Percentiles rank a stretch among this genome's conserved stretches.
phyloP scores from a whole-genome alignment of 2,113 vertebrate species.

The Gnathonemus echidnorhynchus region DNA sequence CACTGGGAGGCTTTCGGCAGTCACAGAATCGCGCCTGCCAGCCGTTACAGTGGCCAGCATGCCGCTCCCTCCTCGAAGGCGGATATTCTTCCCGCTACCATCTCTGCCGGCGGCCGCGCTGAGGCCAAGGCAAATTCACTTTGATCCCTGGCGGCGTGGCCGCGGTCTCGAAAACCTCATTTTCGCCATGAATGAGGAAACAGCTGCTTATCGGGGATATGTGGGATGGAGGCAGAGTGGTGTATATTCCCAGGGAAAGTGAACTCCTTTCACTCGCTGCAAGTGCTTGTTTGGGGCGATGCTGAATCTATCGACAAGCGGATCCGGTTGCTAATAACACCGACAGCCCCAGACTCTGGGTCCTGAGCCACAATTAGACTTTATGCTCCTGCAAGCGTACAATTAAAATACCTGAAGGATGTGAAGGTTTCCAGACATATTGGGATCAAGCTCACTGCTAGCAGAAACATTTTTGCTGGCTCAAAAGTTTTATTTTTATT shows the following conservation, averaged over 20 bases:
- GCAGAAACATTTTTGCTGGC: not conserved
- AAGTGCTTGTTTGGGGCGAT: not conserved
- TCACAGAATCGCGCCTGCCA: not conserved
- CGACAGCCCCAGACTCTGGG: not conserved
- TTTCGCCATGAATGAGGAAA: conserved; percentile 13
- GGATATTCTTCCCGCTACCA: conserved; percentile 1
- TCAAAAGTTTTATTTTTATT: not conserved
- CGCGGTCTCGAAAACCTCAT: not conserved
- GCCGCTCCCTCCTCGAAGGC: not conserved
- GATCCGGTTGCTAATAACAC: not conserved
- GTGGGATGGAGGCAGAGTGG: not conserved
- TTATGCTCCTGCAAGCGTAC: not conserved
- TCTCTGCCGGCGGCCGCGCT: not conserved
- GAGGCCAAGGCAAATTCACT: not conserved
- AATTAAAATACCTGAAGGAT: not conserved
- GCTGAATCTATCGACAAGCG: not conserved
- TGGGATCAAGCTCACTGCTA: not conserved
- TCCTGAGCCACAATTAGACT: not conserved
- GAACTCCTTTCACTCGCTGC: not conserved
- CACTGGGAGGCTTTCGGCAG: not conserved
- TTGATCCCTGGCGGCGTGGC: not conserved
- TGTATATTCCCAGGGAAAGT: not conserved
- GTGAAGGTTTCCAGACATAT: not conserved
- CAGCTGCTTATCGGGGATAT: conserved; percentile 15
- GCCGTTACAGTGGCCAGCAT: not conserved